A percentile compares a stretch with the other conserved stretches of the same genome.
These are phyloP conservation scores for Cheilosia soror DNA, from an alignment of 2,888 invertebrate species.

Conservation along the genomic window DNA sequence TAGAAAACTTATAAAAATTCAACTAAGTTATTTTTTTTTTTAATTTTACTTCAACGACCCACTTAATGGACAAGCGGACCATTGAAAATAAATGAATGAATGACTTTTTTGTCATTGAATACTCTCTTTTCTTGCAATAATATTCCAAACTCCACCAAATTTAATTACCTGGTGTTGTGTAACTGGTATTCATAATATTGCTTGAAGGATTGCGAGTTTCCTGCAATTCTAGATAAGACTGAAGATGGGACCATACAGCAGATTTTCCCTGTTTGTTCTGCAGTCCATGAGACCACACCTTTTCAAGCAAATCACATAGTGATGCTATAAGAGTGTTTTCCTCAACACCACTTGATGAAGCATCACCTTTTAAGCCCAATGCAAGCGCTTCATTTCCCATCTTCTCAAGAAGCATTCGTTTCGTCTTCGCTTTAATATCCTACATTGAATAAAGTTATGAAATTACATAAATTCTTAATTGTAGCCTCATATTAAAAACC, in stretches of 20 bases:
- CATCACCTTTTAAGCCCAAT: constrained; percentile 93
- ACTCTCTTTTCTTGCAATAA: neutral
- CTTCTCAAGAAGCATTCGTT: constrained; percentile 99
- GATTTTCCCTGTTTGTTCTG: constrained; percentile 98
- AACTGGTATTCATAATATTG: constrained; percentile 85
- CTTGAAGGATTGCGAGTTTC: constrained; percentile 84
- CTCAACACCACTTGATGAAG: constrained; percentile 90
- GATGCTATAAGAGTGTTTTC: constrained; percentile 99
- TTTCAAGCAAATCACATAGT: constrained; percentile 97
- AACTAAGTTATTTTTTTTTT: too few relatives aligned
- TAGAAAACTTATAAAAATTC: neutral
- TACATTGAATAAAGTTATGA: constrained; percentile 79
- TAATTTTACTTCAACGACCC: too few relatives aligned
- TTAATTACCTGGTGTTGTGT: constrained; percentile 84
- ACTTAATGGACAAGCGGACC: too few relatives aligned
- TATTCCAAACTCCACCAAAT: neutral
- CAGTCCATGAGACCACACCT: constrained; percentile 98
- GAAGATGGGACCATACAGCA: constrained; percentile 97
- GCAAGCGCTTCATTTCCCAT: constrained; percentile 99
- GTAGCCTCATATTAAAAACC: constrained; percentile 84
- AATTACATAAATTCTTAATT: neutral
- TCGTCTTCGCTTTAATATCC: constrained; percentile 97
- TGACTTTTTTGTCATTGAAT: neutral
- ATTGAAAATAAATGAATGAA: too few relatives aligned
- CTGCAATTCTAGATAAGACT: constrained; percentile 94